phyloP scores from a whole-genome alignment of 1,140 invertebrate genomes.

The Tetragonula clypearis region DNA sequence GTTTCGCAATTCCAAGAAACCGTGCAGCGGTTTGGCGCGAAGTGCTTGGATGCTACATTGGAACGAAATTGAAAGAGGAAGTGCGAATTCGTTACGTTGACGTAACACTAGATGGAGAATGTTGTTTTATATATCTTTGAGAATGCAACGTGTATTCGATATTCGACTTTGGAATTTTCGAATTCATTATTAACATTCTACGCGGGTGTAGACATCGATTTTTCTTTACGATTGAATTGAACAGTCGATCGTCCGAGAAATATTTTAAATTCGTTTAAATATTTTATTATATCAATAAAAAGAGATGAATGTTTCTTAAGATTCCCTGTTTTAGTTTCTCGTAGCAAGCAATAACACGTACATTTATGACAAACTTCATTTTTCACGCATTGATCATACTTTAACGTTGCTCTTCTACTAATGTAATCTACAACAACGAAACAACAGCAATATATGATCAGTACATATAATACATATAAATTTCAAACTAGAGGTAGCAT shows the following conservation, averaged over 20 bases:
- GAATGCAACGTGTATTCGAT: background rate
- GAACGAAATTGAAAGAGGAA: background rate
- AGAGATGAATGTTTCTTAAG: too few species aligned
- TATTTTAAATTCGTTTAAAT: too few species aligned
- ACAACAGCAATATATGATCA: background rate
- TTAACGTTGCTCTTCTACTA: background rate
- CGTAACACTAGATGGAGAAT: background rate
- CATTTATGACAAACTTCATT: too few species aligned
- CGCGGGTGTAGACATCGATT: too few species aligned
- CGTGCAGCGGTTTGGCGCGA: background rate
- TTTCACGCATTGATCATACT: background rate
- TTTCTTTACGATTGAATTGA: too few species aligned
- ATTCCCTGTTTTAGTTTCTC: too few species aligned
- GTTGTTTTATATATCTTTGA: background rate
- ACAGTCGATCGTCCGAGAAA: too few species aligned
- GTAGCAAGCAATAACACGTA: too few species aligned
- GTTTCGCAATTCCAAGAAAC: background rate
- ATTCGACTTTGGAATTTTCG: background rate
- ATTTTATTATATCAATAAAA: too few species aligned
- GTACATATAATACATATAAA: background rate
- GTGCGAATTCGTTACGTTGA: background rate
- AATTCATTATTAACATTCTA: background rate
- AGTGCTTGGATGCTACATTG: too few species aligned
- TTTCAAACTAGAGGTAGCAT: background rate
- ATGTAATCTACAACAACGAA: background rate